Base-by-base conservation (phyloP, 2,888 invertebrate genomes). In the Augochlorella aurata region DNA sequence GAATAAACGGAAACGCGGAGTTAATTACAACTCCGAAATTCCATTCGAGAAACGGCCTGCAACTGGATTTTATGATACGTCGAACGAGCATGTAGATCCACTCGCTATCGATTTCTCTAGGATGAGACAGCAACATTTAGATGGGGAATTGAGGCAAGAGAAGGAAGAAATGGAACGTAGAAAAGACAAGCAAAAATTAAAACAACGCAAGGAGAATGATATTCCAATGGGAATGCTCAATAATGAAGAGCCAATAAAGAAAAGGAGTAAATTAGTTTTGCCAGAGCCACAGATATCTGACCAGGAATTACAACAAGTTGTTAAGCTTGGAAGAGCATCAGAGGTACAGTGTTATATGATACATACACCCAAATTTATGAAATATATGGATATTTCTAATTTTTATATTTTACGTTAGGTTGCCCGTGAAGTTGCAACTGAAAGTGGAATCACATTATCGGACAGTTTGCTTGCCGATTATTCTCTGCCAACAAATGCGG, bases 261-360 rank as follows among this genome's bases (percentile, higher is more conserved):
- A 99, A 93, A 95, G 99, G 76, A 98, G 98, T 86, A 99, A 99
- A 93, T 95, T 99, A 50, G 99, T 99, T 45, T 94, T 99, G 74
- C 99, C 99, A 0, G 97, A 97, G 87, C 99, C 99, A 0, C 99
- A 99, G 94, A 99, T 99, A 79, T 97, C 98, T 0, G 99, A 99
- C 93, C 93, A 97, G 94, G 98, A 98, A 93, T 93, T 98, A 77
- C 97, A 98, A 89, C 97, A 98, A 94, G 98, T 98, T 2, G 98
- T 98, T 16, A 98, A 98, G 94, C 94, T 99, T 65, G 99, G 99
- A 29, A 95, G 97, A 66, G 97, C 98, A 0, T 97, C 97, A 84
- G 98, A 99, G 94, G 91, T 91, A 88, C 10, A 50, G 24, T 29
- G 44, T 2, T 29, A 44, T 68, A 45, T 68, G 24, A 58, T 7